Base-by-base conservation (phyloP, 2,888 invertebrate species). In the Agapostemon virescens region DNA sequence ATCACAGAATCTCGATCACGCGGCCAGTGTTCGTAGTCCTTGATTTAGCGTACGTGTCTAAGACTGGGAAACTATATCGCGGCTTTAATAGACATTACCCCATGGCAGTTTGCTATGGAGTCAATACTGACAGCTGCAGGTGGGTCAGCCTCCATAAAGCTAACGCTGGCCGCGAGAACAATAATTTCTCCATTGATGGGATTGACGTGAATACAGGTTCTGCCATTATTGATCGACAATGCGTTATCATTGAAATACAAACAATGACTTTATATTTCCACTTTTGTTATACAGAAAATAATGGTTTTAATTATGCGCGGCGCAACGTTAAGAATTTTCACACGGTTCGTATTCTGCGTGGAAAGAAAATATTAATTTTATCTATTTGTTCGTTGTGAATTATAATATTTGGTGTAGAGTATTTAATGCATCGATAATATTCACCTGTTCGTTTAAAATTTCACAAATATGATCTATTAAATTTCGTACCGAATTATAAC, bases 211-310 rank as follows among this genome's bases (percentile, higher is more conserved):
- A 86, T 86, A 78, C 80, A 63, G 66, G 55, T 67, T 55, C 42
- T 77, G 78, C 84, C 87, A 89, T 89, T 88, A 85, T 85, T 85
- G 85, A 63, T 66, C 84, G 82, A 83, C 85, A 86, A 83, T 83
- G 80, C 83, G 71, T 81, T 82, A 86, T 87, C 86, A 84, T 86
- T 89, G 83, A 86, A 88, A 86, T 79, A 70, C 77, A 79, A 81
- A 86, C 84, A 87, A 87, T 20, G 33, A 36, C 3, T n/a, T 61
- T 61, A 33, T 33, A 33, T 2, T 11, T 1, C 11, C 33, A n/a
- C 3, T 36, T 61, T 36, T 33, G n/a, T 36, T n/a, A 1, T 20
- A 3, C 13, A 2, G 7, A 7, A 1, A 20, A 9, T 0, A 61
- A 61, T 9, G 52, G 11, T 42, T 55, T 55, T 55, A 11, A 49